phyloP scores from a whole-genome alignment of 2,113 vertebrate genomes.

The Tringa solitaria region DNA sequence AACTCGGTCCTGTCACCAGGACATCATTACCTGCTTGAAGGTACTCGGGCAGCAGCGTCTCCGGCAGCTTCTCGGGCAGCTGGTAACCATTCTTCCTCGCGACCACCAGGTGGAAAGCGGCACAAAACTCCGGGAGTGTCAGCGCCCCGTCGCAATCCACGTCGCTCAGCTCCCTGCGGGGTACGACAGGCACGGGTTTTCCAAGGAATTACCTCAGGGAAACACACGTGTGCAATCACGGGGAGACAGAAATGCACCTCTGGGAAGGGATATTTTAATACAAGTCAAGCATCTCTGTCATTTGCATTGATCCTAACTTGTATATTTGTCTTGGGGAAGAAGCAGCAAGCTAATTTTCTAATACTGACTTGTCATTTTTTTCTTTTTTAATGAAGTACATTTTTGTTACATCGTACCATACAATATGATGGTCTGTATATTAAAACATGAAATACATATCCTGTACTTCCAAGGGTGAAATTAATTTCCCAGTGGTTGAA shows the following conservation, averaged over 20 bases:
- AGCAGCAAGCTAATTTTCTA: not conserved
- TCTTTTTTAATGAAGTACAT: not conserved
- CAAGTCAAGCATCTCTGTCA: not conserved
- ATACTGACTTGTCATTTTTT: not conserved
- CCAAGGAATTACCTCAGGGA: not conserved
- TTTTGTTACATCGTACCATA: not conserved
- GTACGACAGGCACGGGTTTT: not conserved
- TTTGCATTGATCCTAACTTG: not conserved
- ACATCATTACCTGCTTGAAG: slow-evolving; percentile 73
- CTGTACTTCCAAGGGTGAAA: not conserved
- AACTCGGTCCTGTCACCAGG: accelerated
- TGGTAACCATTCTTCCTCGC: slow-evolving; percentile 93
- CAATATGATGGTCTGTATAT: not conserved
- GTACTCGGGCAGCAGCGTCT: slow-evolving; percentile 79
- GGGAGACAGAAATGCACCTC: not conserved
- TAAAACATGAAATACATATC: not conserved
- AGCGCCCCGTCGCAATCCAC: slow-evolving; percentile 91
- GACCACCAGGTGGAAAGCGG: slow-evolving; percentile 94
- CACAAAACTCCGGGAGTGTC: slow-evolving; percentile 90
- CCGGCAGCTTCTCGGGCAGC: slow-evolving; percentile 87
- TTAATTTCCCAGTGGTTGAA: not conserved
- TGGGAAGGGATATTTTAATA: not conserved
- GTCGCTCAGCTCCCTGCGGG: slow-evolving; percentile 90
- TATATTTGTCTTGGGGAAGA: not conserved
- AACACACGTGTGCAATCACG: accelerated